phyloP scores from a whole-genome alignment of 92 coral and sea anemone genomes.

The Porites cylindrica region DNA sequence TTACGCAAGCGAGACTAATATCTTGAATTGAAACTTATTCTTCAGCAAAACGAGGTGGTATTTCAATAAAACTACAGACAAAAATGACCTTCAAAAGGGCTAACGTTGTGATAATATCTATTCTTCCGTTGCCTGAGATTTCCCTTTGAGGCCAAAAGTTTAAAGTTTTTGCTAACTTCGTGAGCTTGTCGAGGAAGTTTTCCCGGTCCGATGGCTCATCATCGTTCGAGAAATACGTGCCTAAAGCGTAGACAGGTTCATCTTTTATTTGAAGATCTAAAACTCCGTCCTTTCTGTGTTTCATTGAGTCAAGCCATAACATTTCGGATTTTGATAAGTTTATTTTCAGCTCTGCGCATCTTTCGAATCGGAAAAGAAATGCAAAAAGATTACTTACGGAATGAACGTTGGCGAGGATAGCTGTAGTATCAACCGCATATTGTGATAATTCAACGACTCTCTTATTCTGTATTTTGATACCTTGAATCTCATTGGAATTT shows the following conservation, averaged over 20 bases:
- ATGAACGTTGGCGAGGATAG: neutral
- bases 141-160: neutral
- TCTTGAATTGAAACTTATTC: neutral
- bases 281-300: neutral
- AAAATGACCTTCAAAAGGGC: neutral
- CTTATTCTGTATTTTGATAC: neutral
- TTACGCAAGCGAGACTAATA: too few species aligned
- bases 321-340: constrained; percentile 26
- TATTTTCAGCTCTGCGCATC: constrained; percentile 14
- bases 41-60: neutral
- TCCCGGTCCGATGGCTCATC: too few species aligned
- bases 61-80: neutral
- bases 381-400: neutral
- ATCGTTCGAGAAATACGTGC: neutral
- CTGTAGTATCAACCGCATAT: neutral
- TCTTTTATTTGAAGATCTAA: neutral
- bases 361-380: constrained; percentile 22
- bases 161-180: neutral
- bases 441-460: neutral
- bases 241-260: neutral
- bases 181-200: neutral
- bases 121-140: neutral
- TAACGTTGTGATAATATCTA: neutral
- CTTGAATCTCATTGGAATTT: neutral
- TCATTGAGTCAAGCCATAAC: constrained; percentile 5